Evolutionary conservation across 2,113 vertebrate genomes (phyloP).

Genomic region (Actenoides hombroni): DNA sequence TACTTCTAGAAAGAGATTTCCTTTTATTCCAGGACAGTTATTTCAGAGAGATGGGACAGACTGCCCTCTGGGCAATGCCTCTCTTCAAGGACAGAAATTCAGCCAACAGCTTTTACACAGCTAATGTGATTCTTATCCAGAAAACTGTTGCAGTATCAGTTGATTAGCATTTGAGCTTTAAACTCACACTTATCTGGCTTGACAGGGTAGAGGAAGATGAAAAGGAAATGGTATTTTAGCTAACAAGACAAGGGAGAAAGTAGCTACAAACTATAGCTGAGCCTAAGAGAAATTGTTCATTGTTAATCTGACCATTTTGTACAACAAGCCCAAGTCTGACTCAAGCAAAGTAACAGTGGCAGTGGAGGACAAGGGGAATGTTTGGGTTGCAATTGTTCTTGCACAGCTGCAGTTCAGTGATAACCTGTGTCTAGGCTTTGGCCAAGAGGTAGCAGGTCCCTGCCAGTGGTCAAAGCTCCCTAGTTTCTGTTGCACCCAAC

Average conservation of each 20-base stretch:
- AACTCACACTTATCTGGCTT: background rate
- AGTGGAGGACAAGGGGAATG: background rate
- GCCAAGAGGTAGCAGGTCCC: background rate
- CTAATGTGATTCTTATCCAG: background rate
- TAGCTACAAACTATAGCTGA: background rate
- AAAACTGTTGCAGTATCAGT: background rate
- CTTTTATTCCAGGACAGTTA: background rate
- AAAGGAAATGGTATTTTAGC: background rate
- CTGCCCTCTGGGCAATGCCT: rapidly evolving
- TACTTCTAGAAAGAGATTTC: background rate
- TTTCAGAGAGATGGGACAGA: background rate
- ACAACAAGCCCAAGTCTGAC: background rate
- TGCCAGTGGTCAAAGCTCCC: background rate
- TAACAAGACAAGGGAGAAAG: background rate
- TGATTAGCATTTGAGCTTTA: background rate
- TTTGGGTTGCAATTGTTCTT: background rate
- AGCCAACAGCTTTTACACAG: background rate
- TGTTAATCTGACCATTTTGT: background rate
- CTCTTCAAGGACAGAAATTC: background rate
- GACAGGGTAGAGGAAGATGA: background rate
- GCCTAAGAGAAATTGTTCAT: background rate
- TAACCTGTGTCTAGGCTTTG: background rate
- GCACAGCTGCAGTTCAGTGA: background rate
- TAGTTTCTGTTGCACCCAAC: background rate
- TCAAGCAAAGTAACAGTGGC: background rate